Conservation (phyloP, 2,113 vertebrate species). For the Morone saxatilis region DNA sequence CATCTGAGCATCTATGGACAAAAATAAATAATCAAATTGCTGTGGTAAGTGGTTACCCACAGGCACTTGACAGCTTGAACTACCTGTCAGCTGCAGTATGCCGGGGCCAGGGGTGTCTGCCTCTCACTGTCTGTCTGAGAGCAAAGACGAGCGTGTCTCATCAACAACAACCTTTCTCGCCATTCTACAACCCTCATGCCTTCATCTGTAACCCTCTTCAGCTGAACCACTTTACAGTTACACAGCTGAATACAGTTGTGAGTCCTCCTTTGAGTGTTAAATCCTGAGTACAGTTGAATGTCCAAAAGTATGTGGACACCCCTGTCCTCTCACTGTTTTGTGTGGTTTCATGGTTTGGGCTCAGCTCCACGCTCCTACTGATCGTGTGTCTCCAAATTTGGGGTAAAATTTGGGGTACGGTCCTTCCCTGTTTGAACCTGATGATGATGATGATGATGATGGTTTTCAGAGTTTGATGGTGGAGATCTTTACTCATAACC, state of each 20-base stretch:
- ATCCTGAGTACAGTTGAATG: not conserved
- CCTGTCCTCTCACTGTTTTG: not conserved
- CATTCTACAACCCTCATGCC: conserved; percentile 12
- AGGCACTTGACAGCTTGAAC: conserved; percentile 74
- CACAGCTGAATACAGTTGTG: conserved; percentile 5
- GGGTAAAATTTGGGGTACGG: not conserved
- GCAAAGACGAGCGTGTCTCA: conserved; percentile 47
- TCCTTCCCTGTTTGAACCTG: not conserved
- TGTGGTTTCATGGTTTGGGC: not conserved
- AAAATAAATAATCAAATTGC: conserved; percentile 71
- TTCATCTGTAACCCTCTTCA: conserved; percentile 29
- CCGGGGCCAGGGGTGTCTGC: conserved; percentile 44
- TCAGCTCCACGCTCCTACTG: not conserved
- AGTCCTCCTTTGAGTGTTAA: not conserved
- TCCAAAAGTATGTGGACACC: not conserved
- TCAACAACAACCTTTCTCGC: conserved; percentile 46
- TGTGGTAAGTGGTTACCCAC: conserved; percentile 63
- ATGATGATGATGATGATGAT: not conserved
- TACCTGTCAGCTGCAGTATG: conserved; percentile 63
- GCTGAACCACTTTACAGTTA: not conserved
- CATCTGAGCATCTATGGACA: conserved; percentile 36
- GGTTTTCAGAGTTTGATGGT: not conserved
- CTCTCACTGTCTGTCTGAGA: conserved; percentile 52
- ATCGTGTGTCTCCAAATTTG: not conserved
- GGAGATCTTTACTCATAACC: not conserved